Conservation (phyloP, 2,888 invertebrate genomes). For the Erynnis tages region DNA sequence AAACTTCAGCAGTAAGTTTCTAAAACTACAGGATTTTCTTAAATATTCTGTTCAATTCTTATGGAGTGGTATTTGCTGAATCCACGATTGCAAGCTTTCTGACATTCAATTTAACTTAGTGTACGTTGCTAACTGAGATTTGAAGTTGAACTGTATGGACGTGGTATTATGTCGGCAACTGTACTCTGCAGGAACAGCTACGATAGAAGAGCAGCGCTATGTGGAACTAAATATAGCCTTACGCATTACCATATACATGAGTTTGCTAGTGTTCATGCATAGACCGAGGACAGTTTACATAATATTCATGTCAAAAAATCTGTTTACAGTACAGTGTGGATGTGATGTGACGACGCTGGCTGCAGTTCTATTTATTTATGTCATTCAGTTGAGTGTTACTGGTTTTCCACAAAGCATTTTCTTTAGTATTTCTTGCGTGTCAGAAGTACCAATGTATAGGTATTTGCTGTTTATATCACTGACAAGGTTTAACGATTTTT, state of each 20-base stretch:
- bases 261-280: not conserved
- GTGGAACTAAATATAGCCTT: not conserved
- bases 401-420: no score
- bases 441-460: no score
- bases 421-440: no score
- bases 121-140: constrained; percentile 58
- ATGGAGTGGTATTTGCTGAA: constrained; percentile 69
- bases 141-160: constrained; percentile 45
- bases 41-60: constrained; percentile 62
- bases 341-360: not conserved
- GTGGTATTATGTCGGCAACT: not conserved
- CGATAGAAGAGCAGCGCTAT: not conserved
- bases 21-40: constrained; percentile 59
- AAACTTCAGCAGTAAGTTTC: constrained; percentile 41
- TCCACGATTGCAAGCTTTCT: constrained; percentile 62
- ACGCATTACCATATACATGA: not conserved
- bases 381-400: no score
- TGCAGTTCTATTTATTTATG: not conserved
- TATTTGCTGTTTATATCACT: no score
- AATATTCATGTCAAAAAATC: not conserved
- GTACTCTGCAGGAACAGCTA: not conserved
- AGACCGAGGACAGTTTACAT: not conserved
- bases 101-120: constrained; percentile 74
- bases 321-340: not conserved
- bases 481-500: no score